Conservation (phyloP, 2,888 invertebrate species). For the Philaethria dido region DNA sequence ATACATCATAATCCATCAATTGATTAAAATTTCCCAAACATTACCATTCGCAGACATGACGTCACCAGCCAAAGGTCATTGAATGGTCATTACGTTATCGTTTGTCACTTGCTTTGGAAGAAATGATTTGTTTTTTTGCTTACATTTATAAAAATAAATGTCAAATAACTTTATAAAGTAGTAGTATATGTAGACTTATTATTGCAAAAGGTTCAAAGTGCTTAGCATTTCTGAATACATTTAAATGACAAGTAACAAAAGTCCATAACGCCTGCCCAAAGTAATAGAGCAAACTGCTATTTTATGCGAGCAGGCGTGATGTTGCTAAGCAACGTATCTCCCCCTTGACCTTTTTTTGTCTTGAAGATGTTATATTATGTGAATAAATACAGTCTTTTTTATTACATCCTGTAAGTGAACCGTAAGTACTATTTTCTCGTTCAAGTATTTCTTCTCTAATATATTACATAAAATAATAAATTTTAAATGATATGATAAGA, state of each 20-base stretch:
- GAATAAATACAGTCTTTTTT: constrained; percentile 5
- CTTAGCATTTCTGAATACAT: background rate
- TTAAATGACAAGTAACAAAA: background rate
- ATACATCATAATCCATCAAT: constrained; percentile 47
- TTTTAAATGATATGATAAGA: background rate
- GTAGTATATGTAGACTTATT: background rate
- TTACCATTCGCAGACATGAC: constrained; percentile 32
- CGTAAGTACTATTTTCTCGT: background rate
- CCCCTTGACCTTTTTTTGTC: constrained; percentile 7
- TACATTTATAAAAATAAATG: background rate
- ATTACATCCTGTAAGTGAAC: background rate
- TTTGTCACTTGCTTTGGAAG: background rate
- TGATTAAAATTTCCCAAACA: constrained; percentile 32
- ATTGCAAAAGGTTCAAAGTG: background rate
- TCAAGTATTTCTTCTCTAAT: background rate
- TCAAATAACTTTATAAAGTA: background rate
- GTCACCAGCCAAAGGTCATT: constrained; percentile 29
- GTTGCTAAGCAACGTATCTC: constrained; percentile 18
- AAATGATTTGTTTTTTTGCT: background rate
- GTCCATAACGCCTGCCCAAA: constrained; percentile 21
- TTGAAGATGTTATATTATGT: background rate
- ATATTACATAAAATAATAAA: background rate
- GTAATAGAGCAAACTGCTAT: constrained; percentile 20
- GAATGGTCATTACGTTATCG: constrained; percentile 12
- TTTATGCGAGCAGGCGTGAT: constrained; percentile 19